These are phyloP conservation scores for Temnothorax unifasciatus DNA, from an alignment of 2,888 invertebrate species.

Conservation along the genomic window DNA sequence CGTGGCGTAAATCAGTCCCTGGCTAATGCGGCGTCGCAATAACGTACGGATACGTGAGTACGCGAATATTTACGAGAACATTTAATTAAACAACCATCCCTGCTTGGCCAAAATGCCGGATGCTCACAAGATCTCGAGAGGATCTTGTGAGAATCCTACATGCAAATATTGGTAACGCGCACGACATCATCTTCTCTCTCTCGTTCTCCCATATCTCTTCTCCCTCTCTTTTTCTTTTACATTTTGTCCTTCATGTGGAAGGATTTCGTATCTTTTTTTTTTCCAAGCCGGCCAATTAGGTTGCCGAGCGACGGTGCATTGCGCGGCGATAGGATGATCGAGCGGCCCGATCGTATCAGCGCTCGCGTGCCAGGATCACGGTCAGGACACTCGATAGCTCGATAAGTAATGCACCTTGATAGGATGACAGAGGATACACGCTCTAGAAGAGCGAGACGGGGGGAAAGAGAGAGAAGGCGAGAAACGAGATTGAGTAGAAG, in stretches of 20 bases:
- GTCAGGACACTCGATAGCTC: slow-evolving; percentile 80
- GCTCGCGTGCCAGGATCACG: slow-evolving; percentile 82
- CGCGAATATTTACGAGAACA: slow-evolving; percentile 52
- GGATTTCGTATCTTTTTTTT: slow-evolving; percentile 55
- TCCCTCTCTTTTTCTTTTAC: slow-evolving; percentile 46
- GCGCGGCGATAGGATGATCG: slow-evolving; percentile 84
- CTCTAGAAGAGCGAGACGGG: slow-evolving; percentile 49
- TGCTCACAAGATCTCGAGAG: not conserved
- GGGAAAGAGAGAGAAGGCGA: slow-evolving; percentile 2
- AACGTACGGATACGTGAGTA: slow-evolving; percentile 33
- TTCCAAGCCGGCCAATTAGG: slow-evolving; percentile 72
- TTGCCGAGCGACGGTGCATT: slow-evolving; percentile 74
- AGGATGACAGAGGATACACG: slow-evolving; percentile 78
- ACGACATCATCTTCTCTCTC: not conserved
- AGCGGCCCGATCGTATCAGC: slow-evolving; percentile 81
- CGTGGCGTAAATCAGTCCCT: slow-evolving; percentile 44
- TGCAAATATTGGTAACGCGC: slow-evolving; percentile 34
- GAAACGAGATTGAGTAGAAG: slow-evolving; percentile 4
- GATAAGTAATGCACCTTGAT: slow-evolving; percentile 82
- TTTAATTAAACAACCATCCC: slow-evolving; percentile 36
- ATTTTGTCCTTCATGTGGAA: not conserved
- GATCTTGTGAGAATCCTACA: slow-evolving; percentile 12
- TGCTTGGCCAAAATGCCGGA: slow-evolving; percentile 8
- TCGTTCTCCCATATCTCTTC: not conserved
- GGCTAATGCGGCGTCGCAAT: slow-evolving; percentile 48